These are phyloP conservation scores for Caiman crocodilus DNA, from an alignment of 2,797 vertebrate species.

Conservation along the genomic window DNA sequence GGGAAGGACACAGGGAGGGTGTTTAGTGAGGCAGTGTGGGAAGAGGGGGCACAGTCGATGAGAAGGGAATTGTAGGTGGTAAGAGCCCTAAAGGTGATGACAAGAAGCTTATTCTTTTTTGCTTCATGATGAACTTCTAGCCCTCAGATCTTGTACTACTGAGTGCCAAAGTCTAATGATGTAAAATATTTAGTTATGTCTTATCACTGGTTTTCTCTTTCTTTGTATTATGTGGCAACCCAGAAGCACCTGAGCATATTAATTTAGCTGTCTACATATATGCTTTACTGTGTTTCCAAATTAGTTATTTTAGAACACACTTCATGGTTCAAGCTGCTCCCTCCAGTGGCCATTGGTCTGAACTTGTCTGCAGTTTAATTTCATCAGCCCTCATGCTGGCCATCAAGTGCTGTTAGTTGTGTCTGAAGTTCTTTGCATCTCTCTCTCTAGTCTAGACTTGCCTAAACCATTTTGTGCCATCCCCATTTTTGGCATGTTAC, in stretches of 20 bases:
- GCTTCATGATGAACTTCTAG: background rate
- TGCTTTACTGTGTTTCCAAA: no score
- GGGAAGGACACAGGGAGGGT: background rate
- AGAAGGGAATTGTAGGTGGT: background rate
- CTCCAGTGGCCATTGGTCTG: background rate
- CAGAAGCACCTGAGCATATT: background rate
- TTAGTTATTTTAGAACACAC: background rate
- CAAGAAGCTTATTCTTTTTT: background rate
- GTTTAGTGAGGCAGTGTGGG: background rate
- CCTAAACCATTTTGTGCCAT: background rate
- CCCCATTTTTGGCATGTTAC: background rate
- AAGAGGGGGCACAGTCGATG: background rate
- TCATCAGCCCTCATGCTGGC: background rate
- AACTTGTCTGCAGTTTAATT: background rate
- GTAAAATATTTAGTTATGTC: background rate
- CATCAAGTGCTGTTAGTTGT: background rate
- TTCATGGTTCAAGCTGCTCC: background rate
- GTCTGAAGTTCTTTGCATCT: background rate
- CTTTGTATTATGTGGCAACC: background rate
- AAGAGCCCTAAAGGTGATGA: background rate
- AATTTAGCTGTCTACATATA: background rate
- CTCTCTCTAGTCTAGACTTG: background rate
- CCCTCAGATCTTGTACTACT: background rate
- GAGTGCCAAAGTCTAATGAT: background rate
- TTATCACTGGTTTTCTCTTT: background rate